Percentiles rank a stretch among this genome's conserved stretches.
Conservation (phyloP, 1,140 invertebrate genomes). For the Nephila pilipes region DNA sequence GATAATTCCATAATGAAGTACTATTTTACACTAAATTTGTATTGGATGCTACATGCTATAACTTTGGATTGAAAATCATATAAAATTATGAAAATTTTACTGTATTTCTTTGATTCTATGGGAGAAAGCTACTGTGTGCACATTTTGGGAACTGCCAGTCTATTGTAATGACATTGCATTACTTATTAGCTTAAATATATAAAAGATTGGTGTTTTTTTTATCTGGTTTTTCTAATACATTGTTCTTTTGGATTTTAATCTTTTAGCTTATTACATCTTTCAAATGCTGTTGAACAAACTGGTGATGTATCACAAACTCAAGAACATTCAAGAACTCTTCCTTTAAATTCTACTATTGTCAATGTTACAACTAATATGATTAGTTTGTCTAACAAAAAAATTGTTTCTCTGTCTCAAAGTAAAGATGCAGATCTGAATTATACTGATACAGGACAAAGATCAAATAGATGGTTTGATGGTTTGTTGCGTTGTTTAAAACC, state of each 20-base stretch:
- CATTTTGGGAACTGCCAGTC: no score
- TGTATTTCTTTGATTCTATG: no score
- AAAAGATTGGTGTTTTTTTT: no score
- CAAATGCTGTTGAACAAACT: conserved; percentile 85
- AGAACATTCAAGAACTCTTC: background rate
- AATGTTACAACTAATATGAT: conserved; percentile 15
- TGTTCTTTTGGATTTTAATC: conserved; percentile 69
- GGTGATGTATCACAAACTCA: conserved; percentile 79
- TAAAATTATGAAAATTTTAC: no score
- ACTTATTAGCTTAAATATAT: no score
- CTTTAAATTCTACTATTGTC: conserved; percentile 1
- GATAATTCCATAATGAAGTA: no score
- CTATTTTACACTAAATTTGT: no score
- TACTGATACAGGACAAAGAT: conserved; percentile 50
- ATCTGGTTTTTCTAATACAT: background rate
- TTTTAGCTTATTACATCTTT: conserved; percentile 86
- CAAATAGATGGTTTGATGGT: conserved; percentile 87
- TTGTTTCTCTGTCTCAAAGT: conserved; percentile 32
- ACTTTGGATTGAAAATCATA: no score
- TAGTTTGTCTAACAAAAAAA: background rate
- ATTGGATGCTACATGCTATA: no score
- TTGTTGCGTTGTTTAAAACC: conserved; percentile 92
- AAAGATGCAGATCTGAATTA: conserved; percentile 78
- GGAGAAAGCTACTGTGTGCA: no score
- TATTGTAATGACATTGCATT: no score